Percentiles rank a stretch among this genome's conserved stretches.
phyloP scores from a whole-genome alignment of 2,113 vertebrate genomes.

The Oreotrochilus melanogaster region DNA sequence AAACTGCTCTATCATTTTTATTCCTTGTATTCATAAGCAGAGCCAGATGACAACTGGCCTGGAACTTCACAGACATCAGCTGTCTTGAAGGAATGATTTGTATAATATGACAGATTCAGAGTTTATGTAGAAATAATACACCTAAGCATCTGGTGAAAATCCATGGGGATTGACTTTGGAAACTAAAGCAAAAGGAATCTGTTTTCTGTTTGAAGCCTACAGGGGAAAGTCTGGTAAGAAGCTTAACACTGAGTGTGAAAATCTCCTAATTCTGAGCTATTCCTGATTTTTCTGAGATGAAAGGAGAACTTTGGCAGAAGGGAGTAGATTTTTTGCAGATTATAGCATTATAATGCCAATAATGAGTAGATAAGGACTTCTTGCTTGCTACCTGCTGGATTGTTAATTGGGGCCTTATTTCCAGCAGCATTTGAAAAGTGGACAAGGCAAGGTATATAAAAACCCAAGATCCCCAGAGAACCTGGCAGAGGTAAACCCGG shows the following conservation, averaged over 20 bases:
- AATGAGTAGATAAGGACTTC: not conserved
- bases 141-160: not conserved
- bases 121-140: not conserved
- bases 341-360: not conserved
- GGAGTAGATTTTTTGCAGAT: not conserved
- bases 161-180: not conserved
- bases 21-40: not conserved
- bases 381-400: too few relatives aligned
- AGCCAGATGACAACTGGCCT: not conserved
- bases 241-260: not conserved
- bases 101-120: not conserved
- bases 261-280: not conserved
- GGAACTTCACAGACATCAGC: not conserved
- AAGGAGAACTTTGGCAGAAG: not conserved
- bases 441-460: not conserved
- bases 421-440: not conserved
- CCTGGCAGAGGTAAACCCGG: fast-evolving
- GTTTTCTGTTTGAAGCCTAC: not conserved
- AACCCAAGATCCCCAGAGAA: not conserved
- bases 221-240: not conserved
- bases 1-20: not conserved
- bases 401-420: not conserved
- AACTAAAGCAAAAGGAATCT: not conserved
- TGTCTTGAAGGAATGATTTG: not conserved
- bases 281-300: not conserved